Evolutionary conservation across 2,888 invertebrate genomes (phyloP), one percentile per base, ranked within the genome.

Genomic region (Aradus depressus): DNA sequence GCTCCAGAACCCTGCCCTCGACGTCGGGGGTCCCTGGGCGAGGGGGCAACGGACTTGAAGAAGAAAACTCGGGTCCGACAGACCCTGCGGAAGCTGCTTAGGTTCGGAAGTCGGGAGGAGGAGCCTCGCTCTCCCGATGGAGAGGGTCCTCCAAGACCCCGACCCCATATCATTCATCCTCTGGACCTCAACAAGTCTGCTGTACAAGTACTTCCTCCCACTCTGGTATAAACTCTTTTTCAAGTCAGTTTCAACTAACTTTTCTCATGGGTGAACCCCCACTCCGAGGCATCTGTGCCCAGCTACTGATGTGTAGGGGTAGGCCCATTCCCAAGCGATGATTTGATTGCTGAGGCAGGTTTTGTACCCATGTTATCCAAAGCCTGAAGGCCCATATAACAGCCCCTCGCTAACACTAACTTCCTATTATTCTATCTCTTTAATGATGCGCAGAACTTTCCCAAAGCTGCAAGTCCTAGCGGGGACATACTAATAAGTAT

Each of bases 161-260:
- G 85, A 14, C 72, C 88, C 21, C 86, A 89, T 54, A 90, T 90
- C 60, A 87, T 90, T 56, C 90, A 90, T 72, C 90, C 90, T 12
- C 72, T 86, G 60, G 89, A 90, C 63, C 74, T 89, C 53, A 87
- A 87, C 66, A 84, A 85, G 25, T 79, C 82, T 8, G 82, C 75
- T 54, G 85, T 87, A 2, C 85, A 88, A 64, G 86, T 88, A 31
- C 76, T 87, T 55, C 77, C 57, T 18, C 43, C 54, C 12, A 39
- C 51, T n/a, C 44, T 50, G 22, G 44, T 56, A 28, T 31, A 35
- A 41, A 41, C 14, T 38, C 6, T 21, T 4, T 14, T 14, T 28
- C 23, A 2, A 43, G 3, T 39, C 16, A 41, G n/a, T n/a, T n/a
- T n/a, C n/a, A n/a, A n/a, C n/a, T n/a, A n/a, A n/a, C n/a, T n/a